These are phyloP conservation scores for Eretmochelys imbricata DNA, from an alignment of 2,113 vertebrate species.

Conservation along the genomic window DNA sequence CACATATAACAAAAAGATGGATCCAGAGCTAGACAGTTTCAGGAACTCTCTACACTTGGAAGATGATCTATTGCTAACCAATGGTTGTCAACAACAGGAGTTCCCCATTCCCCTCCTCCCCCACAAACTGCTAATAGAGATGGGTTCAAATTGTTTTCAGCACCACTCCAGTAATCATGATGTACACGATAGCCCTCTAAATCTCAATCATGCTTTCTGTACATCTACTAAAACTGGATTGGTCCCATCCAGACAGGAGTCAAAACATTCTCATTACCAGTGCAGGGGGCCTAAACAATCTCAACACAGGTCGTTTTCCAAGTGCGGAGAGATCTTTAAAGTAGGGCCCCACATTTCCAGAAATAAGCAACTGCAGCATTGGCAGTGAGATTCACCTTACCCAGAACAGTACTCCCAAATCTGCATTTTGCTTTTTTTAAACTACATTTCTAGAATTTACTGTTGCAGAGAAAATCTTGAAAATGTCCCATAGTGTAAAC, in stretches of 20 bases:
- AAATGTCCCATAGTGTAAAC: conserved; percentile 24
- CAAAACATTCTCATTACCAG: fast-evolving
- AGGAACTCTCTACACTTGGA: not conserved
- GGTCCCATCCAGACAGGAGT: not conserved
- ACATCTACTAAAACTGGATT: not conserved
- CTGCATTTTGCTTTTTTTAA: not conserved
- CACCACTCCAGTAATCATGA: fast-evolving
- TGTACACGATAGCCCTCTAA: not conserved
- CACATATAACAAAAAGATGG: not conserved
- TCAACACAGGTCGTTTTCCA: not conserved
- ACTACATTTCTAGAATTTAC: conserved; percentile 15
- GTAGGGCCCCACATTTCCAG: not conserved
- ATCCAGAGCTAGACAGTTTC: not conserved
- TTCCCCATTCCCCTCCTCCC: not conserved
- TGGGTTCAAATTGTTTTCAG: not conserved
- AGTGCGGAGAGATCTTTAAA: not conserved
- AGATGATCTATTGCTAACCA: not conserved
- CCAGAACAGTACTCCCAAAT: not conserved
- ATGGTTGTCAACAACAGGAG: not conserved
- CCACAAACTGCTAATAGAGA: not conserved
- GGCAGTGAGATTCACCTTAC: not conserved
- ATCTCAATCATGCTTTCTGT: not conserved
- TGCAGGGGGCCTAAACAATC: not conserved
- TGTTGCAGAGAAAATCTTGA: conserved; percentile 20
- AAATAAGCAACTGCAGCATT: not conserved